Evolutionary conservation across 2,888 invertebrate genomes (phyloP).

Genomic region (Epinotia demarniana): DNA sequence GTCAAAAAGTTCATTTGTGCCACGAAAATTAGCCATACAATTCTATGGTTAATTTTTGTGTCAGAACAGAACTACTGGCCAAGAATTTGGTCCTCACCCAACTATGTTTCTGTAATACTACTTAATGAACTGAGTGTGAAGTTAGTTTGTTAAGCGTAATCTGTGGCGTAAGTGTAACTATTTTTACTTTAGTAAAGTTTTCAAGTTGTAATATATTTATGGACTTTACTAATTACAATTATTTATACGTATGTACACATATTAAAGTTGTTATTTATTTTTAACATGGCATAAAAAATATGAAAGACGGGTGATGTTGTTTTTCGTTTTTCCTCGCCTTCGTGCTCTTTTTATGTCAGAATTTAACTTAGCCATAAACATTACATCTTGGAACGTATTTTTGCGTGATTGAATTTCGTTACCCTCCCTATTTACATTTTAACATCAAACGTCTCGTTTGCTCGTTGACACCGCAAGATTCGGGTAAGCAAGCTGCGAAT

Average conservation of each 20-base stretch:
- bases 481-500: not conserved
- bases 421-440: constrained; percentile 8
- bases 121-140: too few species aligned
- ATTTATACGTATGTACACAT: not conserved
- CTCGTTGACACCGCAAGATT: constrained; percentile 23
- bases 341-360: constrained; percentile 1
- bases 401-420: constrained; percentile 15
- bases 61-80: too few species aligned
- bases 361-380: constrained; percentile 12
- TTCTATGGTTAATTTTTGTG: too few species aligned
- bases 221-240: not conserved
- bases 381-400: constrained; percentile 7
- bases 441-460: constrained; percentile 14
- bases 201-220: not conserved
- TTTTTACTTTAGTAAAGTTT: not conserved
- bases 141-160: not conserved
- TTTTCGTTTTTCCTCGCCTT: not conserved
- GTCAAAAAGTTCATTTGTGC: too few species aligned
- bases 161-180: not conserved
- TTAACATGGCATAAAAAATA: not conserved
- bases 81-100: too few species aligned
- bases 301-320: not conserved
- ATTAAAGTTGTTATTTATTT: not conserved
- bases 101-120: not conserved
- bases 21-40: too few species aligned